These are phyloP conservation scores for Pimephales promelas DNA, from an alignment of 2,113 vertebrate genomes.

Conservation along the genomic window DNA sequence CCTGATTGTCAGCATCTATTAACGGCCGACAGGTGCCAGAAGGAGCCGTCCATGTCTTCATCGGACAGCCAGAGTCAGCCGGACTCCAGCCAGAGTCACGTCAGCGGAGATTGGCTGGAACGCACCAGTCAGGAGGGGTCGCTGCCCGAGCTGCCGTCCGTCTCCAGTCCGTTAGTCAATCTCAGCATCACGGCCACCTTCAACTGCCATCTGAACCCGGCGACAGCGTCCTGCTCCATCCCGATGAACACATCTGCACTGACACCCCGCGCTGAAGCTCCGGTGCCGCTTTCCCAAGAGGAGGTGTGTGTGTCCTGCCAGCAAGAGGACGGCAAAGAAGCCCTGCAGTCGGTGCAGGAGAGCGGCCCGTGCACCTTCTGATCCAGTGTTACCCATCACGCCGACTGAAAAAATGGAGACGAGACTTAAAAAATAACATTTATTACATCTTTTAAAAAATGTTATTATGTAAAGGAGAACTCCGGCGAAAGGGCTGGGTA, in stretches of 20 bases:
- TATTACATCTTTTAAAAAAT: background rate
- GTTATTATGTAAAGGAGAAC: background rate
- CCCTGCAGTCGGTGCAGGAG: constrained; percentile 66
- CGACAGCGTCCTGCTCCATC: constrained; percentile 53
- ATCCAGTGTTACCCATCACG: background rate
- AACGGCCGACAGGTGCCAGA: background rate
- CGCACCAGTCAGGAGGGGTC: constrained; percentile 49
- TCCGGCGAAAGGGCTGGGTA: too few species aligned
- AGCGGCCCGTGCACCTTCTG: constrained; percentile 37
- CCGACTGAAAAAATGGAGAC: background rate
- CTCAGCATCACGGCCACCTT: constrained; percentile 71
- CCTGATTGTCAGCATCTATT: constrained; percentile 64
- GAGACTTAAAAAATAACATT: background rate
- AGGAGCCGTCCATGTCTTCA: constrained; percentile 42
- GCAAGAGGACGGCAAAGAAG: constrained; percentile 70
- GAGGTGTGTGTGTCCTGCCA: constrained; percentile 65
- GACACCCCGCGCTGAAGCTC: constrained; percentile 41
- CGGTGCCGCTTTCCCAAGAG: constrained; percentile 60
- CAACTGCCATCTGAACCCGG: constrained; percentile 56
- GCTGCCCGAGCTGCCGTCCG: constrained; percentile 57
- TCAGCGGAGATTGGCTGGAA: constrained; percentile 41
- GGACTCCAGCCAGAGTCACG: constrained; percentile 45
- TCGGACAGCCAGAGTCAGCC: constrained; percentile 52
- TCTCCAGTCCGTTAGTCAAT: constrained; percentile 67
- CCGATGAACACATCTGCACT: constrained; percentile 46